Percentiles rank a stretch among this genome's conserved stretches.
Evolutionary conservation across 2,888 invertebrate species (phyloP).

Genomic region (Entomobrya multifasciata): DNA sequence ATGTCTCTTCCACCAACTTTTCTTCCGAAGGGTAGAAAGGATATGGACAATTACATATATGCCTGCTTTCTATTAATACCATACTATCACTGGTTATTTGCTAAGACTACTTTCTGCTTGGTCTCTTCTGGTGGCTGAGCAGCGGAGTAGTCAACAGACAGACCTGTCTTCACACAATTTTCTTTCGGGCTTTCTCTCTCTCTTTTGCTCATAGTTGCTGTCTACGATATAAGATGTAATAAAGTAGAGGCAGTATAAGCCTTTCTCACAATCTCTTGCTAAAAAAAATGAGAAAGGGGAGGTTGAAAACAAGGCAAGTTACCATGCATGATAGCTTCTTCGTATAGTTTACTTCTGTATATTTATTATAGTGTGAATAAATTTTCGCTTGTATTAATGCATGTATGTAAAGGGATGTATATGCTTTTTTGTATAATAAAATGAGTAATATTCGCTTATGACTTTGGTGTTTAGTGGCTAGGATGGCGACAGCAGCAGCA

Average conservation of each 20-base stretch:
- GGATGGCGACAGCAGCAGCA: slow-evolving; percentile 38
- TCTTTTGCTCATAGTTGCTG: not conserved
- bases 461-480: slow-evolving; percentile 35
- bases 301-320: not conserved
- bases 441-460: slow-evolving; percentile 42
- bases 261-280: slow-evolving; percentile 15
- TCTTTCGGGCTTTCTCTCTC: slow-evolving; percentile 15
- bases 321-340: not conserved
- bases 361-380: slow-evolving; percentile 18
- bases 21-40: not conserved
- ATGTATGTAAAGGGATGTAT: not conserved
- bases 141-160: slow-evolving; percentile 30
- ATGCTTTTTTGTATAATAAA: slow-evolving; percentile 20
- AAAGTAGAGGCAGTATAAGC: slow-evolving; percentile 30
- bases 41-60: not conserved
- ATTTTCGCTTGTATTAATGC: not conserved
- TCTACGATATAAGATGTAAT: slow-evolving; percentile 50
- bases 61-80: slow-evolving; percentile 32
- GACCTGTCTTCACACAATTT: slow-evolving; percentile 59
- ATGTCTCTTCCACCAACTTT: not conserved
- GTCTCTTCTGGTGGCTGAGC: slow-evolving; percentile 29
- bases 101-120: slow-evolving; percentile 7
- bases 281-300: slow-evolving; percentile 6
- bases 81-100: slow-evolving; percentile 28
- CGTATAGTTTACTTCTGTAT: not conserved